Evolutionary conservation across 2,113 vertebrate genomes (phyloP), one percentile per base, ranked within the genome.

Genomic region (Damaliscus lunatus): DNA sequence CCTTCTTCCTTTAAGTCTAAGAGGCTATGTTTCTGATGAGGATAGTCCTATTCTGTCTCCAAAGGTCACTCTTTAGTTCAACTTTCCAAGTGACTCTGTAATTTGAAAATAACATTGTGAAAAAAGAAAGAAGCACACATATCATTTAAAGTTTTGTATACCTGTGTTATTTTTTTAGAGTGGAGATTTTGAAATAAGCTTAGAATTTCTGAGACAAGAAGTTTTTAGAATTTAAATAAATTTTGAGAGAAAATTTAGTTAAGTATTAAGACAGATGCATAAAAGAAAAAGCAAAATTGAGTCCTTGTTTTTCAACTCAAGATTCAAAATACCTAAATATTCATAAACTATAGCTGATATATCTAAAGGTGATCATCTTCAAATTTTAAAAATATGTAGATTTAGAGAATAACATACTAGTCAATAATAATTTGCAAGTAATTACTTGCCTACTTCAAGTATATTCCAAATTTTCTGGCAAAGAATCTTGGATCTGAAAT

Each of bases 151-250:
- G 43, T 94, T 64, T 53, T 95, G 60, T 13, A 43, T 60, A 90
- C 43, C 60, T 96, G 21, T 85, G 17, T 1, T 27, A 55, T 82
- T 57, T 86, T 71, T 90, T 89, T 83, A 3, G 15, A 82, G 36
- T 29, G 31, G 57, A 82, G 62, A 74, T 86, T 91, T 83, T 46
- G 92, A 96, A 88, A 48, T 85, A 96, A 92, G 83, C 78, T 96
- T 90, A 92, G 92, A 74, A 91, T 91, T 59, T 78, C 33, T 80
- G 46, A 92, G 12, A 19, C 8, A 94, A 90, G 33, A 67, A 33
- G 3, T 50, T 92, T 97, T 96, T 90, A 97, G 71, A 94, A 81
- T 90, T 93, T 84, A 92, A 88, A 46, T 94, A 40, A 64, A 89
- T 94, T 94, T 94, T 59, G 40, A 78, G 29, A 92, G 53, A 88